Evolutionary conservation across 2,113 vertebrate species (phyloP).

Genomic region (Piprites chloris): DNA sequence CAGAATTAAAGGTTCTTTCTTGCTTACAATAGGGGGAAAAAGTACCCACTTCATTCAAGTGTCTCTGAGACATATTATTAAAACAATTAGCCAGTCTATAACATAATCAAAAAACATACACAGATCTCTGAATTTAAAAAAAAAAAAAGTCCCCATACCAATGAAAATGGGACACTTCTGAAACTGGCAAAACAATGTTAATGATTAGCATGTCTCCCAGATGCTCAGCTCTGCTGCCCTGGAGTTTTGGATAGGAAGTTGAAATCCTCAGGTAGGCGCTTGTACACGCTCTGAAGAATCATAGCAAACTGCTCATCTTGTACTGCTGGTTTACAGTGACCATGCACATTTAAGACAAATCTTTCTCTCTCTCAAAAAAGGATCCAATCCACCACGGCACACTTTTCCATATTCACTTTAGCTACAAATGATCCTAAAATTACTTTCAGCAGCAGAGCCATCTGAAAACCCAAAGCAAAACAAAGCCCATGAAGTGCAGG

Average conservation of each 20-base stretch:
- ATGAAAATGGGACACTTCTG: background rate
- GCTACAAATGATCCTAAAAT: background rate
- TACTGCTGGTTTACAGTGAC: background rate
- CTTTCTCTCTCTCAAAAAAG: background rate
- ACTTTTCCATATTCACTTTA: background rate
- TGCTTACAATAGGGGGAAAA: background rate
- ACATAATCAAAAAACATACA: background rate
- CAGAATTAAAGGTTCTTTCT: background rate
- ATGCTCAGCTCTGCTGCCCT: background rate
- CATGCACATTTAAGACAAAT: background rate
- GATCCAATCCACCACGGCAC: background rate
- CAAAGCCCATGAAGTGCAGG: background rate
- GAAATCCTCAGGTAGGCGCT: background rate
- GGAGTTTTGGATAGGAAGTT: background rate
- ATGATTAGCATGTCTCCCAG: background rate
- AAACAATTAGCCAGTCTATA: background rate
- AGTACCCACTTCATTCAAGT: background rate
- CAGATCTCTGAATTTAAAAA: background rate
- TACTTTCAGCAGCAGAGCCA: background rate
- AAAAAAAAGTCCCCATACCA: background rate
- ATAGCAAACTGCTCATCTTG: background rate
- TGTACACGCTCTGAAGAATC: background rate
- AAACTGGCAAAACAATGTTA: background rate
- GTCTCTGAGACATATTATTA: background rate
- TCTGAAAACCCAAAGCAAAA: background rate